These are phyloP conservation scores for Melanotaenia nigrans DNA, from an alignment of 2,797 vertebrate genomes.

Conservation along the genomic window DNA sequence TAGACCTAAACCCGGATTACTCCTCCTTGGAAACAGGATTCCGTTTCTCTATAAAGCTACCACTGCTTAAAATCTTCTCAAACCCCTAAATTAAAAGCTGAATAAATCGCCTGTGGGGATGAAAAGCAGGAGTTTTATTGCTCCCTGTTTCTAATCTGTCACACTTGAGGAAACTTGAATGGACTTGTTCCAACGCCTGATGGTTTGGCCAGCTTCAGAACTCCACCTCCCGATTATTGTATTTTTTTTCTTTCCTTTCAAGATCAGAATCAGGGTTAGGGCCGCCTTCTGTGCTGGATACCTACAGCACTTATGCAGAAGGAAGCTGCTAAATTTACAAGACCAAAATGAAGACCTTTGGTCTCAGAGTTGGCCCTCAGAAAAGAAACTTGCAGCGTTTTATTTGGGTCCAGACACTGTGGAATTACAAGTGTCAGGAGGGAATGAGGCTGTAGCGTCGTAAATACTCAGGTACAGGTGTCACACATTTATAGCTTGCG, in stretches of 20 bases:
- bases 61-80: conserved; percentile 21
- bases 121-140: conserved; percentile 51
- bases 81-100: conserved; percentile 26
- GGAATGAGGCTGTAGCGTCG: background rate
- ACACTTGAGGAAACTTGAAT: conserved; percentile 58
- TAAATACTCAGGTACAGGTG: background rate
- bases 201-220: conserved; percentile 49
- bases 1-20: conserved; percentile 16
- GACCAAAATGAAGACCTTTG: conserved; percentile 22
- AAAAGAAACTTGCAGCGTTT: conserved; percentile 50
- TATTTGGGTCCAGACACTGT: conserved; percentile 26
- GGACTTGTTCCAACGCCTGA: conserved; percentile 56
- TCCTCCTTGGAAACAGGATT: conserved; percentile 17
- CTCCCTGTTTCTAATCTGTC: conserved; percentile 63
- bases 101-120: conserved; percentile 18
- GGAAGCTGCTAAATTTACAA: conserved; percentile 28
- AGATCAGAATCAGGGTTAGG: conserved; percentile 22
- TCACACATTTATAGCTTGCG: too few species aligned
- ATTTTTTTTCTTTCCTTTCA: conserved; percentile 24
- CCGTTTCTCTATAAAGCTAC: conserved; percentile 25
- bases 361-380: conserved; percentile 17
- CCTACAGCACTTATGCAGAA: conserved; percentile 17
- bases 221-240: conserved; percentile 48
- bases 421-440: conserved; percentile 9
- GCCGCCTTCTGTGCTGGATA: conserved; percentile 19